These are phyloP conservation scores for Xanthorhoe spadicearia DNA, from an alignment of 2,888 invertebrate genomes.

Conservation along the genomic window DNA sequence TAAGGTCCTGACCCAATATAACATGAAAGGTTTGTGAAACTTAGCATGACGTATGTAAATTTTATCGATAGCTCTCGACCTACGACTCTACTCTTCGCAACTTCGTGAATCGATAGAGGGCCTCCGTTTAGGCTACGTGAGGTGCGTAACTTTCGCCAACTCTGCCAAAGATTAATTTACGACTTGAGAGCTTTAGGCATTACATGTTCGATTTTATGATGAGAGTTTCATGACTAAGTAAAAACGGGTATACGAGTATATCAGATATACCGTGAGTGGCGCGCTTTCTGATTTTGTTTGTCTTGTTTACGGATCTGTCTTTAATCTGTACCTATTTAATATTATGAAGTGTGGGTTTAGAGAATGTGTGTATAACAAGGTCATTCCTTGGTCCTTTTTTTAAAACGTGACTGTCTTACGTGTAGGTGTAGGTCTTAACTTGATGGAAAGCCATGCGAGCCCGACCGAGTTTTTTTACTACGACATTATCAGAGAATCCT, in stretches of 20 bases:
- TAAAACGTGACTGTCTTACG: not conserved
- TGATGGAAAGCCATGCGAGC: not conserved
- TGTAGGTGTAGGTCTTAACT: not conserved
- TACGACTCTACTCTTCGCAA: constrained; percentile 1
- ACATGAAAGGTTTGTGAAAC: not conserved
- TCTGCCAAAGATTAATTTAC: constrained; percentile 39
- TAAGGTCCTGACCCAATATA: not conserved
- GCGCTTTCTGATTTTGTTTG: not conserved
- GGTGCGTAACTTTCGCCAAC: constrained; percentile 37
- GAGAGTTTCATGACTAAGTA: constrained; percentile 28
- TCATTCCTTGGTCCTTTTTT: not conserved
- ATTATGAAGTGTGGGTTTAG: too few species aligned
- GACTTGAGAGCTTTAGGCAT: constrained; percentile 34
- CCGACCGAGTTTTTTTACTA: constrained; percentile 2
- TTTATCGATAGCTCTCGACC: not conserved
- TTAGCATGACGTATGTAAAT: constrained; percentile 17
- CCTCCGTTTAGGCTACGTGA: constrained; percentile 38
- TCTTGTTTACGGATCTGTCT: not conserved
- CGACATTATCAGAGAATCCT: constrained; percentile 3
- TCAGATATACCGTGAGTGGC: not conserved
- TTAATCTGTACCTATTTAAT: not conserved
- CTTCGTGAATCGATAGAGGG: constrained; percentile 37
- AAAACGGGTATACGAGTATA: constrained; percentile 8
- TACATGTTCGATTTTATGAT: constrained; percentile 34
- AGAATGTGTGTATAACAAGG: not conserved